A percentile compares a stretch with the other conserved stretches of the same genome.
Conservation (phyloP, 2,888 invertebrate genomes). For the Noctua pronuba region DNA sequence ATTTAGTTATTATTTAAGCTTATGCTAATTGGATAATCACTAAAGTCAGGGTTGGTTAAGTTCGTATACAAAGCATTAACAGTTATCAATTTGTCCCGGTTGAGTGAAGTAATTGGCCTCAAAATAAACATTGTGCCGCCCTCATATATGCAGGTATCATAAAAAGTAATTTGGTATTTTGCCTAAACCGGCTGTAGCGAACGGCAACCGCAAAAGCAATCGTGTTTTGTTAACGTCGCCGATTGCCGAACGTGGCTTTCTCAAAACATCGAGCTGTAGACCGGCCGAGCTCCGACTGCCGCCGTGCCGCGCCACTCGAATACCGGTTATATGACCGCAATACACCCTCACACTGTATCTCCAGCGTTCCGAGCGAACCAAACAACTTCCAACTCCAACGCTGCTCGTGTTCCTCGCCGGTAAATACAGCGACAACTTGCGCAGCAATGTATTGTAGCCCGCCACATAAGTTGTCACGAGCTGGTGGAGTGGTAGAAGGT, state of each 20-base stretch:
- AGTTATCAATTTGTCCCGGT: conserved; percentile 57
- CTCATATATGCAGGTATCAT: conserved; percentile 51
- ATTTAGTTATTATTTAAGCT: conserved; percentile 29
- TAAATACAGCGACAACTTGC: conserved; percentile 57
- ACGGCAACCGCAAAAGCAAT: conserved; percentile 82
- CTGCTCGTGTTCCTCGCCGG: conserved; percentile 68
- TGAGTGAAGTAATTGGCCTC: conserved; percentile 52
- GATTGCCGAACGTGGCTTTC: conserved; percentile 88
- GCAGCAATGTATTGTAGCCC: conserved; percentile 76
- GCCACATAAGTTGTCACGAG: conserved; percentile 68
- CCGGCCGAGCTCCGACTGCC: conserved; percentile 84
- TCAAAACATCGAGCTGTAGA: conserved; percentile 87
- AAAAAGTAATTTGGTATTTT: conserved; percentile 76
- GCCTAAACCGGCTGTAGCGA: conserved; percentile 76
- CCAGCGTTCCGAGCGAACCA: conserved; percentile 70
- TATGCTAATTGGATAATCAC: conserved; percentile 38
- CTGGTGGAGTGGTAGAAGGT: conserved; percentile 79
- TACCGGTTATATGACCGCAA: conserved; percentile 91
- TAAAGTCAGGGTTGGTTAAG: conserved; percentile 47
- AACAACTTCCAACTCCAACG: conserved; percentile 76
- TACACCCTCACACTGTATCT: conserved; percentile 82
- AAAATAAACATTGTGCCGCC: conserved; percentile 60
- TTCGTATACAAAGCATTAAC: conserved; percentile 40
- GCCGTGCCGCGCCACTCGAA: conserved; percentile 85
- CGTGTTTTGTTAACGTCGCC: conserved; percentile 86